phyloP scores from a whole-genome alignment of 2,113 vertebrate genomes.

The Gnathonemus echidnorhynchus region DNA sequence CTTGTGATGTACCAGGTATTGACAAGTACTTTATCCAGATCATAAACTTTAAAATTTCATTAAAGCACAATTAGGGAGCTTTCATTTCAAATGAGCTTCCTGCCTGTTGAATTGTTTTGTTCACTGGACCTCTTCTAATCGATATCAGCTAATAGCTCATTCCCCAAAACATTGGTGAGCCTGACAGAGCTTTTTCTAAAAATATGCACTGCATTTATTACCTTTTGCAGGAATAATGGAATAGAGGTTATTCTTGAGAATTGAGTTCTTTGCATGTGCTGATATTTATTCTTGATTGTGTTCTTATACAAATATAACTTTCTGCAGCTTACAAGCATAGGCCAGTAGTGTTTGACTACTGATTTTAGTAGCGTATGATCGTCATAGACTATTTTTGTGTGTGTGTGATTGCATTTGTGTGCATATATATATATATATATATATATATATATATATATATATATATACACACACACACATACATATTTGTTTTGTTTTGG shows the following conservation, averaged over 20 bases:
- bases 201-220: constrained; percentile 35
- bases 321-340: not conserved
- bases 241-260: not conserved
- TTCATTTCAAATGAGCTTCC: not conserved
- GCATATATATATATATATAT: too few relatives aligned
- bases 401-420: too few relatives aligned
- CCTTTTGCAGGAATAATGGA: not conserved
- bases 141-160: constrained; percentile 28
- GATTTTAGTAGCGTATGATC: not conserved
- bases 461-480: not conserved
- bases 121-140: constrained; percentile 20
- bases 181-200: constrained; percentile 17
- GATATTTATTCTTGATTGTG: not conserved
- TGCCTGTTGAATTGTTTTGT: not conserved
- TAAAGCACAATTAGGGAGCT: not conserved
- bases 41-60: not conserved
- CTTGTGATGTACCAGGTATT: not conserved
- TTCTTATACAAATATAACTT: not conserved
- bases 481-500: not conserved
- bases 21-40: not conserved
- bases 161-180: constrained; percentile 21
- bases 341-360: not conserved
- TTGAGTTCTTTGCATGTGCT: not conserved
- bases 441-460: not conserved
- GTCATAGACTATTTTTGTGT: not conserved